These are phyloP conservation scores for Loxodonta africana DNA, from an alignment of 2,113 vertebrate species.

Conservation along the genomic window DNA sequence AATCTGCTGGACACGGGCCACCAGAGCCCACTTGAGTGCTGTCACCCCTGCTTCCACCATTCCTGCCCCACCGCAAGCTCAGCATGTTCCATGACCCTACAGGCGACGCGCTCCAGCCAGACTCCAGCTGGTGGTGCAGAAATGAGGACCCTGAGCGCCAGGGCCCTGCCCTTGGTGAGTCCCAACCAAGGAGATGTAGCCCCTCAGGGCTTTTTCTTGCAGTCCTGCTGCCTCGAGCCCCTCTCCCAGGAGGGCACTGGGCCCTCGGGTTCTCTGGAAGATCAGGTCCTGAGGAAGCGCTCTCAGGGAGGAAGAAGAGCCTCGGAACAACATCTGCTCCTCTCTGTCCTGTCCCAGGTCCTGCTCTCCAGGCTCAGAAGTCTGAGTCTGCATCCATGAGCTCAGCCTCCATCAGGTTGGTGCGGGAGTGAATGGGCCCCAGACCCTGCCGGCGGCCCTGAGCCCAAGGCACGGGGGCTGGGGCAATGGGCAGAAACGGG, in stretches of 20 bases:
- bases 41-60: background rate
- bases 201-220: constrained; percentile 31
- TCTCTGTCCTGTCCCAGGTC: background rate
- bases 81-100: background rate
- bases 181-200: background rate
- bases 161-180: background rate
- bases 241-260: background rate
- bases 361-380: constrained; percentile 87
- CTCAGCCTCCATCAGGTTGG: constrained; percentile 96
- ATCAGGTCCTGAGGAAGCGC: background rate
- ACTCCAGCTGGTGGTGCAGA: background rate
- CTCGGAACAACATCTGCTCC: background rate
- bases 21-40: background rate
- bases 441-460: constrained; percentile 87
- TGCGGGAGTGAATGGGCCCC: constrained; percentile 94
- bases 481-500: constrained; percentile 51
- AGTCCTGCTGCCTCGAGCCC: constrained; percentile 47
- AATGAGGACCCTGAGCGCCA: background rate
- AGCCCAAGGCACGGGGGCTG: constrained; percentile 82
- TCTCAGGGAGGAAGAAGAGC: constrained; percentile 37
- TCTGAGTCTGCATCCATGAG: constrained; percentile 96
- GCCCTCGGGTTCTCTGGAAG: background rate
- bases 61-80: background rate
- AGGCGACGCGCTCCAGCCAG: constrained; percentile 8
- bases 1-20: background rate